Evolutionary conservation across 2,888 invertebrate species (phyloP).

Genomic region (Tuberolachnus salignus): DNA sequence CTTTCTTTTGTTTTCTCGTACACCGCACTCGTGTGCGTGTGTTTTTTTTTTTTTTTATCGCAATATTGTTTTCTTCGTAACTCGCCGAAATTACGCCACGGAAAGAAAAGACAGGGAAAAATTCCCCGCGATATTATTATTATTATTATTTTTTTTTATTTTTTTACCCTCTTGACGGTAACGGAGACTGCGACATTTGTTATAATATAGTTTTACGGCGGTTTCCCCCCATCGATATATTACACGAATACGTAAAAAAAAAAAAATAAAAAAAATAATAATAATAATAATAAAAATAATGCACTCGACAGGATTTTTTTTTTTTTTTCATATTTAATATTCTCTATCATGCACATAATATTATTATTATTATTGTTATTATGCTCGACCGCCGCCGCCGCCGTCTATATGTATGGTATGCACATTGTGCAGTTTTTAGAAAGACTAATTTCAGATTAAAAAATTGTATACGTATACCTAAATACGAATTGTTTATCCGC

Average conservation of each 20-base stretch:
- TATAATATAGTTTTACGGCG: slow-evolving; percentile 1
- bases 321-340: slow-evolving; percentile 16
- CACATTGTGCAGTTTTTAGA: neutral
- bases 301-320: no score
- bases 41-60: neutral
- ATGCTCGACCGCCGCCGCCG: neutral
- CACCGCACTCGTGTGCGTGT: no score
- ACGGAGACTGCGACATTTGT: neutral
- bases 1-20: no score
- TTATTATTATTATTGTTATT: no score
- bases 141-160: no score
- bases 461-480: neutral
- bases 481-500: neutral
- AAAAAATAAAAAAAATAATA: no score
- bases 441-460: slow-evolving; percentile 3
- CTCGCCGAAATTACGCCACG: neutral
- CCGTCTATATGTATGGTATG: neutral
- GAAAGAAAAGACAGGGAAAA: neutral
- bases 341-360: neutral
- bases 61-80: slow-evolving; percentile 13
- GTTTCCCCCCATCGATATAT: neutral
- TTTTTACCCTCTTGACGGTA: slow-evolving; percentile 18
- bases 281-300: no score
- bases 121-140: slow-evolving; percentile 17
- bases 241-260: no score